phyloP scores from a whole-genome alignment of 2,797 vertebrate species.

The Microhierax caerulescens region DNA sequence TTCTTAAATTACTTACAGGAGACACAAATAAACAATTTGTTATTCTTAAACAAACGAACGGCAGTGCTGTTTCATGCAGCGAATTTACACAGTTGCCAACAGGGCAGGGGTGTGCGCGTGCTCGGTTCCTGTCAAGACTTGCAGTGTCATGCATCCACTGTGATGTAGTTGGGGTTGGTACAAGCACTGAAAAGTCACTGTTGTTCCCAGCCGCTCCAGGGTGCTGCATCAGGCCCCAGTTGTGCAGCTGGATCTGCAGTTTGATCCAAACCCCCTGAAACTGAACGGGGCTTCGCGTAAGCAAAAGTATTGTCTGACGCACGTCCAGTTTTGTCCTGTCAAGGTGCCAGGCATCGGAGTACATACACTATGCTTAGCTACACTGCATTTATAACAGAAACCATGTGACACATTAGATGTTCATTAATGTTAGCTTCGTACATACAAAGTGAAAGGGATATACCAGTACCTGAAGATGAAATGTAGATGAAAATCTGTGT shows the following conservation, averaged over 20 bases:
- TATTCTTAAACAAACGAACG: neutral
- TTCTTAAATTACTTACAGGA: slow-evolving; percentile 7
- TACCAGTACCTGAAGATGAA: slow-evolving; percentile 9
- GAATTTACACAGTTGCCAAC: slow-evolving; percentile 23
- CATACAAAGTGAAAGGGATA: neutral
- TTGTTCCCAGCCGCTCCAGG: fast-evolving
- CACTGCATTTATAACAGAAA: neutral
- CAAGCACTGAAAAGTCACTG: neutral
- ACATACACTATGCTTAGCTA: neutral
- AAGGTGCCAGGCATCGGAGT: neutral
- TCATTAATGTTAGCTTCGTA: neutral
- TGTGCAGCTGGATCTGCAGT: neutral
- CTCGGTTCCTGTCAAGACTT: neutral
- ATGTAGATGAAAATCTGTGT: neutral
- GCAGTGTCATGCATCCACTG: neutral
- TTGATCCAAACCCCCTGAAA: neutral
- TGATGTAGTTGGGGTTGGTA: neutral
- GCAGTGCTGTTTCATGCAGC: neutral
- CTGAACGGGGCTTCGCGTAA: neutral
- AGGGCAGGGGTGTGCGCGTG: neutral
- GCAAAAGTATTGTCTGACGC: neutral
- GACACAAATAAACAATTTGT: slow-evolving; percentile 5
- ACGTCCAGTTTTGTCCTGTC: neutral
- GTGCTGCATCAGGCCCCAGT: fast-evolving
- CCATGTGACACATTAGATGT: neutral